Conservation (phyloP, 2,797 vertebrate species). For the Neosalanx taihuensis region DNA sequence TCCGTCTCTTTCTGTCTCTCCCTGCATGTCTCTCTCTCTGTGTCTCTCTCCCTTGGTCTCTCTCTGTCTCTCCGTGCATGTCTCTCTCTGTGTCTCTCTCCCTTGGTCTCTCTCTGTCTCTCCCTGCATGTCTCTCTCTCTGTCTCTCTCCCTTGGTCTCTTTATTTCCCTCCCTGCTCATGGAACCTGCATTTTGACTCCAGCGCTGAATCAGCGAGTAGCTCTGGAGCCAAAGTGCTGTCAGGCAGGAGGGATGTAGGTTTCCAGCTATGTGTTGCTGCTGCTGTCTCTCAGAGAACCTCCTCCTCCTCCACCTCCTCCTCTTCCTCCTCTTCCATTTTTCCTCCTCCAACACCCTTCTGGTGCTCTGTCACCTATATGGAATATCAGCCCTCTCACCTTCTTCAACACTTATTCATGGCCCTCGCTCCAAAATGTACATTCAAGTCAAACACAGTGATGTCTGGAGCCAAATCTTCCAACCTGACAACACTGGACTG, state of each 20-base stretch:
- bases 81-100: neutral
- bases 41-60: neutral
- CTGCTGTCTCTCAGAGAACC: constrained; percentile 1
- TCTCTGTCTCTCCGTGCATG: neutral
- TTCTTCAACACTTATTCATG: neutral
- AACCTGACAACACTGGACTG: neutral
- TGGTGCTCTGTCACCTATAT: neutral
- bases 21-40: too few relatives aligned
- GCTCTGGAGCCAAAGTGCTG: neutral
- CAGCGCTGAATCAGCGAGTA: constrained; percentile 2
- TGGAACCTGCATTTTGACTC: neutral
- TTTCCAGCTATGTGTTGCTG: constrained; percentile 11
- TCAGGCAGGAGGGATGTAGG: neutral
- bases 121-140: too few relatives aligned
- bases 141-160: neutral
- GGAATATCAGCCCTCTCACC: constrained; percentile 1
- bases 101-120: neutral
- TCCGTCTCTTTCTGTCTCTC: too few relatives aligned
- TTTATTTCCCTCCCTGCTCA: neutral
- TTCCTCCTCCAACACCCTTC: neutral
- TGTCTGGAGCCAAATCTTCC: neutral
- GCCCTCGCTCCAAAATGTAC: constrained; percentile 7
- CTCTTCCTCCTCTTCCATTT: neutral
- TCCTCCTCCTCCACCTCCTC: neutral
- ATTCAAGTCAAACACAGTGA: neutral